phyloP scores from a whole-genome alignment of 2,113 vertebrate species.

The Rhineura floridana region DNA sequence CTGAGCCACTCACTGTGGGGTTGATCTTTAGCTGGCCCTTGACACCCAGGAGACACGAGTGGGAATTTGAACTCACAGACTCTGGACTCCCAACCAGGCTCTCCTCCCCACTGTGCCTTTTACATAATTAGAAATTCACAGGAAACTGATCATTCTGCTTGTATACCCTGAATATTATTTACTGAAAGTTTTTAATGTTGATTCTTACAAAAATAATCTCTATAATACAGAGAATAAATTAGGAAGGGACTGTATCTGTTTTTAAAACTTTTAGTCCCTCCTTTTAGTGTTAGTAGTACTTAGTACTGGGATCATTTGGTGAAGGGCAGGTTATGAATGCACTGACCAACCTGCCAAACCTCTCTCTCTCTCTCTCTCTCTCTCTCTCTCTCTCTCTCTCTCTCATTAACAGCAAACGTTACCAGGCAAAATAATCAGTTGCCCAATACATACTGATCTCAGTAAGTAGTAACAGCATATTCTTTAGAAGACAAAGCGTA shows the following conservation, averaged over 20 bases:
- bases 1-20: too few relatives aligned
- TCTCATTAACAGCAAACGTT: too few relatives aligned
- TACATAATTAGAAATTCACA: background rate
- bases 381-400: too few relatives aligned
- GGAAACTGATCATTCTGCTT: background rate
- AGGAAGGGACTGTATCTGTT: background rate
- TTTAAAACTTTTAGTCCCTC: background rate
- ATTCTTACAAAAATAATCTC: background rate
- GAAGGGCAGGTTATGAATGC: too few relatives aligned
- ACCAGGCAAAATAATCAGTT: conserved; percentile 59
- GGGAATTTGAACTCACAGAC: too few relatives aligned
- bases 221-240: background rate
- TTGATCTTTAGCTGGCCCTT: too few relatives aligned
- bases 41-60: too few relatives aligned
- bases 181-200: background rate
- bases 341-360: too few relatives aligned
- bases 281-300: background rate
- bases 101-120: too few relatives aligned
- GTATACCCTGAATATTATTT: background rate
- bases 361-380: too few relatives aligned
- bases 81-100: too few relatives aligned
- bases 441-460: conserved; percentile 49
- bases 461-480: conserved; percentile 32
- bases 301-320: too few relatives aligned
- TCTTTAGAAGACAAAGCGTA: conserved; percentile 29